These are phyloP conservation scores for Melanotaenia trifasciata DNA, from an alignment of 2,797 vertebrate species.

Conservation along the genomic window DNA sequence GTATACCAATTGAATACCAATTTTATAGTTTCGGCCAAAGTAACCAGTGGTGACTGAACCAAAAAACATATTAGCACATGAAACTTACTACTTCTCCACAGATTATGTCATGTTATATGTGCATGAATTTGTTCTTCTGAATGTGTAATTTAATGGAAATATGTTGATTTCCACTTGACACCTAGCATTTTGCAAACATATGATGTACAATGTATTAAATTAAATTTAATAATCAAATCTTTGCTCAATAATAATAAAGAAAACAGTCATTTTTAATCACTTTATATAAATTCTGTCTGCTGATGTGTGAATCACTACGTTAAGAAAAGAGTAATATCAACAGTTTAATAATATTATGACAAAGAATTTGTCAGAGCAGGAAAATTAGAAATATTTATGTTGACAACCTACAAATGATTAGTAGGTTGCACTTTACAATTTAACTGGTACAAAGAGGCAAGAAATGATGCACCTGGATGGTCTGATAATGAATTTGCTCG, in stretches of 20 bases:
- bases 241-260: neutral
- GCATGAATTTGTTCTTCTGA: neutral
- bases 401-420: neutral
- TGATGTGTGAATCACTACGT: too few relatives aligned
- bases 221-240: neutral
- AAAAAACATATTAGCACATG: neutral
- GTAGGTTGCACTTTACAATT: slow-evolving; percentile 11
- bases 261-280: too few relatives aligned
- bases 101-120: neutral
- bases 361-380: too few relatives aligned
- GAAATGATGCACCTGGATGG: slow-evolving; percentile 37
- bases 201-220: neutral
- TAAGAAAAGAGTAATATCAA: too few relatives aligned
- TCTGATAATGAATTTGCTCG: slow-evolving; percentile 48
- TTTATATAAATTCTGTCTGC: too few relatives aligned
- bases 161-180: neutral
- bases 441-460: slow-evolving; percentile 26
- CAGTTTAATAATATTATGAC: too few relatives aligned
- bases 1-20: too few relatives aligned
- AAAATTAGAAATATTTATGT: neutral
- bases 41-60: too few relatives aligned
- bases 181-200: neutral
- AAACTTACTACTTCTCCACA: neutral
- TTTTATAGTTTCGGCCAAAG: too few relatives aligned
- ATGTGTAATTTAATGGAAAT: neutral